These are phyloP conservation scores for Strongylocentrotus purpuratus DNA, from an alignment of 35 echinoderm and acorn worm genomes.

Conservation along the genomic window DNA sequence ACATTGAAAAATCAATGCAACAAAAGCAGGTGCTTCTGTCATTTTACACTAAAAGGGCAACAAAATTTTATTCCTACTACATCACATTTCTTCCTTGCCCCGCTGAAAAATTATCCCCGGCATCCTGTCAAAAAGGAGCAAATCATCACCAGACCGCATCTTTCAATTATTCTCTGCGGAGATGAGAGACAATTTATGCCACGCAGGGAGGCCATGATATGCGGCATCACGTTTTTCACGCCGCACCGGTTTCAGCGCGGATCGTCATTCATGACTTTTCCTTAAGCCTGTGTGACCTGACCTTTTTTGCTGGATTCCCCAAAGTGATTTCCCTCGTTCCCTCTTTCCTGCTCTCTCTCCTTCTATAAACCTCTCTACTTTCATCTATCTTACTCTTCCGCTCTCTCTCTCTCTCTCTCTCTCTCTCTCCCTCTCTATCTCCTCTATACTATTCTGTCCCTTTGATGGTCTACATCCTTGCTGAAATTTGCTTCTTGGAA, in stretches of 20 bases:
- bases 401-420: background rate
- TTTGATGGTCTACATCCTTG: too few relatives aligned
- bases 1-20: background rate
- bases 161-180: background rate
- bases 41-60: background rate
- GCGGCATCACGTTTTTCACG: background rate
- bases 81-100: background rate
- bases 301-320: background rate
- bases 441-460: background rate
- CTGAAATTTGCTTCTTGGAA: too few relatives aligned
- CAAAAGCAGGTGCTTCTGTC: background rate
- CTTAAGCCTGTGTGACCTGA: background rate
- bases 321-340: background rate
- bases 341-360: background rate
- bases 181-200: slow-evolving; percentile 3
- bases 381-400: background rate
- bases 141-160: background rate
- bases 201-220: background rate
- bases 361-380: background rate
- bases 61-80: background rate
- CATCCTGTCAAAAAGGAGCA: background rate
- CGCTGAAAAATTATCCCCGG: background rate
- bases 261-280: slow-evolving; percentile 17
- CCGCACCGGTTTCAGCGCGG: background rate
- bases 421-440: background rate